Evolutionary conservation across 2,888 invertebrate genomes (phyloP), one percentile per base, ranked within the genome.

Genomic region (Aporophyla nigra): DNA sequence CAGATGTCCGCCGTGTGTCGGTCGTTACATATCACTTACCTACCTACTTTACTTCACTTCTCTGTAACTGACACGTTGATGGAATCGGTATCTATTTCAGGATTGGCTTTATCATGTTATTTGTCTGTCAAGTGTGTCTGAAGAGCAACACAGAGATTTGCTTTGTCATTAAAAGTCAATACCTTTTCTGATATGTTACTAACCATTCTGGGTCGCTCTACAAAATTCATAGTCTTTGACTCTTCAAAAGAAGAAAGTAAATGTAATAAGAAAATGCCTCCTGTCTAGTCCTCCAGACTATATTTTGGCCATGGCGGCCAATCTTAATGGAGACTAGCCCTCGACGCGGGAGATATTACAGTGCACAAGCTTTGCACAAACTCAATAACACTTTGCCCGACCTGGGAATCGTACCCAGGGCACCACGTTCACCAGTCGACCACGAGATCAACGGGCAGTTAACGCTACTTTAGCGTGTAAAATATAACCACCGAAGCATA

Each of bases 1-100:
- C 49, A 67, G 68, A 33, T 56, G 76, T 71, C 84, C 76, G 46
- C 59, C 24, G n/a, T 19, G 53, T 65, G 70, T 72, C 58, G 73
- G 40, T 67, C 66, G 49, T 69, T 46, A 54, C 56, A 14, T 73
- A 53, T 70, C 68, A 51, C 33, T 53, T n/a, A 58, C 59, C 21
- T 33, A 33, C 33, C 33, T 33, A 33, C 51, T 49, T 49, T 54
- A 33, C 21, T 67, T 67, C 16, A 53, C 53, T 74, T 27, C 61
- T 76, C 51, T 33, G 61, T 83, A 43, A 12, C 65, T 40, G 84
- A 54, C 70, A 40, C 40, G 33, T 59, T 61, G 49, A 70, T 56
- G 43, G 61, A 61, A 66, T 59, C 33, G 14, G 33, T 43, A 19
- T 73, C 40, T 69, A 56, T 76, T 62, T 70, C 40, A 24, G 21